phyloP scores from a whole-genome alignment of 2,113 vertebrate genomes.

The Odontophorus gujanensis region DNA sequence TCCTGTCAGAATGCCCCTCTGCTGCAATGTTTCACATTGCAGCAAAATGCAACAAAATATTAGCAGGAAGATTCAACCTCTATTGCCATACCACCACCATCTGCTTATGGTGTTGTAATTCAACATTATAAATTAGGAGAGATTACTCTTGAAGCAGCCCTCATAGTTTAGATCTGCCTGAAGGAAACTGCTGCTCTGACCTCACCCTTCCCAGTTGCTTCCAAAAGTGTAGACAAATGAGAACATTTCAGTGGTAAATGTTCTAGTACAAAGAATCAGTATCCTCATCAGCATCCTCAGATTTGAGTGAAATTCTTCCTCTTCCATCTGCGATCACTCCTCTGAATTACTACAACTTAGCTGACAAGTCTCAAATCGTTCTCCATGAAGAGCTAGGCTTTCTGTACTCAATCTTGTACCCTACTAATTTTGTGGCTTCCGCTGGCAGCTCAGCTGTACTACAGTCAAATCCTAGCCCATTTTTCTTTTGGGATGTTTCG shows the following conservation, averaged over 20 bases:
- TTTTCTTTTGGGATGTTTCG: background rate
- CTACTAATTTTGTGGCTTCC: background rate
- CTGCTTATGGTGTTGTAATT: too few relatives aligned
- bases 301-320: background rate
- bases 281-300: background rate
- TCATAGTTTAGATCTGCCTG: background rate
- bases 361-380: background rate
- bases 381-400: background rate
- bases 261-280: background rate
- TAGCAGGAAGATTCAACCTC: too few relatives aligned
- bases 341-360: background rate
- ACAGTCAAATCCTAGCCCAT: background rate
- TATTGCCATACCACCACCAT: too few relatives aligned
- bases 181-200: background rate
- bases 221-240: background rate
- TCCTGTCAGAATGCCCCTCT: too few relatives aligned
- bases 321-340: background rate
- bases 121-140: too few relatives aligned
- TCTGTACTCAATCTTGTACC: background rate
- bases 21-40: too few relatives aligned
- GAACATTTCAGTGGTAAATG: background rate
- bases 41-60: too few relatives aligned
- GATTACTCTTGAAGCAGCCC: too few relatives aligned
- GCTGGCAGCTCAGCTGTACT: background rate
- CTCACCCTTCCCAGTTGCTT: background rate